Percentiles rank a stretch among this genome's conserved stretches.
phyloP scores from a whole-genome alignment of 2,888 invertebrate species.

The Lingula anatina region DNA sequence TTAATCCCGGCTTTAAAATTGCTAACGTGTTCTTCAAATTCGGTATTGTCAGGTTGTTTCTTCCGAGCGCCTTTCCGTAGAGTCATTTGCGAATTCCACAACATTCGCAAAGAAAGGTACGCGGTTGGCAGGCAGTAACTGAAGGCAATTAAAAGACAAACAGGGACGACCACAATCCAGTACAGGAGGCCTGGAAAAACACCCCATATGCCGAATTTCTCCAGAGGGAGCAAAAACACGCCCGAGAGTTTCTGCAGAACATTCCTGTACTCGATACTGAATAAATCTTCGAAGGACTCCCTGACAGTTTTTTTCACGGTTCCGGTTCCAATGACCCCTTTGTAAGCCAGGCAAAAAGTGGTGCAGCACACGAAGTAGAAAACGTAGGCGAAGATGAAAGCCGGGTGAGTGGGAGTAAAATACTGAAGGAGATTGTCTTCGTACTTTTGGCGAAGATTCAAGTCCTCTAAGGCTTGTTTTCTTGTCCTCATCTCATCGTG shows the following conservation, averaged over 20 bases:
- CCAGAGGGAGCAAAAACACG: slow-evolving; percentile 41
- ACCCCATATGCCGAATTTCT: slow-evolving; percentile 37
- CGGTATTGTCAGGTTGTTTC: background rate
- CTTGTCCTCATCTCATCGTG: slow-evolving; percentile 27
- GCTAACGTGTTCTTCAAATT: slow-evolving; percentile 11
- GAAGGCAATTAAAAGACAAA: slow-evolving; percentile 26
- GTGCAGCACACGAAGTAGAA: slow-evolving; percentile 34
- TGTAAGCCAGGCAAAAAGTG: slow-evolving; percentile 28
- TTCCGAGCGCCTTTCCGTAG: background rate
- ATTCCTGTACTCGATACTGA: slow-evolving; percentile 33
- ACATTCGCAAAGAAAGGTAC: slow-evolving; percentile 37
- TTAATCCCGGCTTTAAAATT: no score
- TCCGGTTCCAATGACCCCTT: slow-evolving; percentile 17
- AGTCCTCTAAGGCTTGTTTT: slow-evolving; percentile 13
- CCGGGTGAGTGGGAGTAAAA: slow-evolving; percentile 34
- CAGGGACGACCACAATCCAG: slow-evolving; percentile 26
- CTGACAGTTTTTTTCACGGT: slow-evolving; percentile 32
- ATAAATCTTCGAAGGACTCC: slow-evolving; percentile 38
- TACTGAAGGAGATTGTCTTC: slow-evolving; percentile 38
- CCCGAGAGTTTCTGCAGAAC: slow-evolving; percentile 33
- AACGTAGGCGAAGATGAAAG: slow-evolving; percentile 39
- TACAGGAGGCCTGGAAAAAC: slow-evolving; percentile 32
- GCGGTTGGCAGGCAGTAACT: slow-evolving; percentile 42
- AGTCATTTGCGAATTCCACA: slow-evolving; percentile 22
- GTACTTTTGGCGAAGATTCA: slow-evolving; percentile 24